Evolutionary conservation across 2,797 vertebrate genomes (phyloP).

Genomic region (Leptoclinus maculatus): DNA sequence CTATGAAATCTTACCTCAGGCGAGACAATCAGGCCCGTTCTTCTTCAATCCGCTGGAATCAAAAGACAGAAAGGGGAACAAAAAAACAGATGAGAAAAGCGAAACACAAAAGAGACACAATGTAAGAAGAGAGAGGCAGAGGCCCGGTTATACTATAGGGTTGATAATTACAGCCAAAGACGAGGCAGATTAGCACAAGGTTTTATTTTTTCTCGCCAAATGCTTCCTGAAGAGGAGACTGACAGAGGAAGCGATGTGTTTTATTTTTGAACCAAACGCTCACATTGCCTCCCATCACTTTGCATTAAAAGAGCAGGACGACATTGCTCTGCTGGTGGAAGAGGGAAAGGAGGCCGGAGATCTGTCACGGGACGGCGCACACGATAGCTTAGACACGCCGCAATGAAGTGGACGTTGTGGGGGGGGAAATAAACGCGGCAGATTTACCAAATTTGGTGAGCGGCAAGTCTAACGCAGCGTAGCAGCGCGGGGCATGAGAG

Average conservation of each 20-base stretch:
- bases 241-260: conserved; percentile 69
- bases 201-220: conserved; percentile 55
- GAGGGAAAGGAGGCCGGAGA: conserved; percentile 52
- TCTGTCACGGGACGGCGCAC: conserved; percentile 70
- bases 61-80: conserved; percentile 81
- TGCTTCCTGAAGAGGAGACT: conserved; percentile 75
- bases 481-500: conserved; percentile 72
- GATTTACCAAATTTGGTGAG: conserved; percentile 76
- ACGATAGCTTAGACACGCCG: conserved; percentile 51
- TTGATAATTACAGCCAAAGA: conserved; percentile 83
- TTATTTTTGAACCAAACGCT: conserved; percentile 73
- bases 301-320: conserved; percentile 63
- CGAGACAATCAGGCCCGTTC: conserved; percentile 83
- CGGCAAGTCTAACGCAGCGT: conserved; percentile 68
- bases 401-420: conserved; percentile 73
- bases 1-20: conserved; percentile 86
- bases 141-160: conserved; percentile 65
- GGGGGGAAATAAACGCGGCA: conserved; percentile 65
- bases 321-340: conserved; percentile 49
- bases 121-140: conserved; percentile 71
- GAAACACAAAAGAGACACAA: conserved; percentile 81
- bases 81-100: conserved; percentile 78
- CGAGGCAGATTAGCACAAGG: conserved; percentile 78
- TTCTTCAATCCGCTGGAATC: conserved; percentile 81
- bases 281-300: conserved; percentile 66